Conservation (phyloP, 2,113 vertebrate genomes). For the Corythoichthys haematopterus region DNA sequence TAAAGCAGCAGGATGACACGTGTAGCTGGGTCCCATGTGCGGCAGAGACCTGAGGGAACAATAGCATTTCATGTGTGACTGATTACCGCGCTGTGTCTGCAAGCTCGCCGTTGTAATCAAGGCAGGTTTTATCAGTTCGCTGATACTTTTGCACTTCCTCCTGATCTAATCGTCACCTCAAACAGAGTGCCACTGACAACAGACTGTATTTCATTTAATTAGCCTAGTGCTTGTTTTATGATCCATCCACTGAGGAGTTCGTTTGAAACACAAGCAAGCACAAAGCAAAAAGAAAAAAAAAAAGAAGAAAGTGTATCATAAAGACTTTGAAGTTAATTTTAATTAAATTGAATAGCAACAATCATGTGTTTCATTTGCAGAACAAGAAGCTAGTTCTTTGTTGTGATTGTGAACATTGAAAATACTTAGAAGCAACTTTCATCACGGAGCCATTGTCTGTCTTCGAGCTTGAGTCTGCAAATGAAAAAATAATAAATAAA, state of each 20-base stretch:
- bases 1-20: conserved; percentile 29
- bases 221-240: conserved; percentile 45
- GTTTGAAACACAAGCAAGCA: conserved; percentile 56
- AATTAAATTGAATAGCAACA: conserved; percentile 45
- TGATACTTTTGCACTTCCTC: conserved; percentile 23
- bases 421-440: conserved; percentile 34
- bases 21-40: conserved; percentile 21
- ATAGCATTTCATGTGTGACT: conserved; percentile 48
- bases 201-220: conserved; percentile 51
- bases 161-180: conserved; percentile 48
- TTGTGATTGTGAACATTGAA: conserved; percentile 36
- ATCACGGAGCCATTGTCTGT: conserved; percentile 19
- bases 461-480: conserved; percentile 25
- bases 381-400: conserved; percentile 39
- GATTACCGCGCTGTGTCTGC: conserved; percentile 41
- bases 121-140: conserved; percentile 46
- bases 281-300: conserved; percentile 24
- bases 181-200: conserved; percentile 37
- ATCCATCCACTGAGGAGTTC: conserved; percentile 43
- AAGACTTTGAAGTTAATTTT: conserved; percentile 52
- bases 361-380: conserved; percentile 43
- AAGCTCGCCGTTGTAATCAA: conserved; percentile 53
- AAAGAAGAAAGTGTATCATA: conserved; percentile 32
- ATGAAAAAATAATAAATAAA: background rate
- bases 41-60: conserved; percentile 31